Conservation (phyloP, 2,888 invertebrate genomes). For the Lepidocyrtoides sp. region DNA sequence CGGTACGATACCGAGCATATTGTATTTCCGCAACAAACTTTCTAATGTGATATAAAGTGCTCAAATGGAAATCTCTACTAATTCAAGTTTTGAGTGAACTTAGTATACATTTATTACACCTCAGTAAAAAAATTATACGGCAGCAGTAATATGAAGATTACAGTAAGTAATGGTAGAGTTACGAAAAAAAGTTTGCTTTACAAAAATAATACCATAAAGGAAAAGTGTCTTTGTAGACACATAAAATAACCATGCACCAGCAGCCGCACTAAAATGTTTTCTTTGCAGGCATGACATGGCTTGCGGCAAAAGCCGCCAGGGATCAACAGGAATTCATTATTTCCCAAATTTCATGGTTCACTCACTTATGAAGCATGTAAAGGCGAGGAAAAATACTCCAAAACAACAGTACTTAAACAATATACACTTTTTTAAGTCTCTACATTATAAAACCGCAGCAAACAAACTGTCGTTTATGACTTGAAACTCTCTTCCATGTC, state of each 20-base stretch:
- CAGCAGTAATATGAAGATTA: not conserved
- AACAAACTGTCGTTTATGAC: not conserved
- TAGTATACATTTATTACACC: not conserved
- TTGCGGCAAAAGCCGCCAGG: slow-evolving; percentile 35
- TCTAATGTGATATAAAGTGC: not conserved
- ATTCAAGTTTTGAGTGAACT: slow-evolving; percentile 14
- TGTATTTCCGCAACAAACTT: not conserved
- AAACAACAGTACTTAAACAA: slow-evolving; percentile 18
- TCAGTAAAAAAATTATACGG: not conserved
- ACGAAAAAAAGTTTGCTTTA: not conserved
- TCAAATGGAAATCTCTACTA: slow-evolving; percentile 2
- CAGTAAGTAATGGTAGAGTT: no score
- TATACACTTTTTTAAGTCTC: not conserved
- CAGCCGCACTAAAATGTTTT: not conserved
- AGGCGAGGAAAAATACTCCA: not conserved
- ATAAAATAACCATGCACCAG: not conserved
- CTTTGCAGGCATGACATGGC: not conserved
- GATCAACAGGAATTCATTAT: slow-evolving; percentile 65
- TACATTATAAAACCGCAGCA: slow-evolving; percentile 10
- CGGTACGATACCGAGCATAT: no score
- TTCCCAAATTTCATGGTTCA: not conserved
- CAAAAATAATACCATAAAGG: not conserved
- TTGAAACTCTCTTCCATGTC: not conserved
- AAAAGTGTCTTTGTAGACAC: not conserved
- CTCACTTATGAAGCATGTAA: not conserved